Evolutionary conservation across 1,140 invertebrate species (phyloP), one percentile per base, ranked within the genome.

Genomic region (Hestina assimilis): DNA sequence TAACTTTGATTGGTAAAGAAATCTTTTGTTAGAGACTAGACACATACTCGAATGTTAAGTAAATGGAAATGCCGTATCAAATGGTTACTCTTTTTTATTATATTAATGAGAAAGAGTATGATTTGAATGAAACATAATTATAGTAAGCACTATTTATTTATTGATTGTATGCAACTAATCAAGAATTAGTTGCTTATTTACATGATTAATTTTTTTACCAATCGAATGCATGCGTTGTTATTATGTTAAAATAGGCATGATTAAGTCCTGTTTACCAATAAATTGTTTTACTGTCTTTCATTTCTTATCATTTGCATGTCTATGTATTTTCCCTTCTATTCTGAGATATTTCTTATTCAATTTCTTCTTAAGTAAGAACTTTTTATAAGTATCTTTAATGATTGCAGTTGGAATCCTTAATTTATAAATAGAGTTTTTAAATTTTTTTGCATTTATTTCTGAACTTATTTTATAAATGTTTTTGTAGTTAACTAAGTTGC

Each of bases 11-110:
- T 47, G 19, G 15, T 31, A 31, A 33, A 31, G 21, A 20, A 19
- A 19, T 14, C 1, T 31, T 31, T 3, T 4, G 2, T 14, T 33
- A 15, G 5, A 11, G 12, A 11, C 12, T 11, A 29, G 4, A 11
- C 3, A 24, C 3, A 4, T 4, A 4, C 7, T 24, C 23, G 3
- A 24, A 7, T 24, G 3, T 24, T 7, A 24, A 4, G 7, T 24
- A 4, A 4, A 24, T 31, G 8, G 26, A 23, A 3, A 31, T 31
- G 28, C 9, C n/a, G 28, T 31, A 12, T 31, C n/a, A 1, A 29
- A n/a, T 31, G 7, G 33, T 17, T n/a, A 31, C 47, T 19, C 48
- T 59, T 40, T 59, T 51, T 59, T 59, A 59, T 59, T 59, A 59
- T 42, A 59, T 59, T 59, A 59, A 59, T 59, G 52, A 59, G 29